Evolutionary conservation across 2,888 invertebrate species (phyloP).

Genomic region (Nomada fucata): DNA sequence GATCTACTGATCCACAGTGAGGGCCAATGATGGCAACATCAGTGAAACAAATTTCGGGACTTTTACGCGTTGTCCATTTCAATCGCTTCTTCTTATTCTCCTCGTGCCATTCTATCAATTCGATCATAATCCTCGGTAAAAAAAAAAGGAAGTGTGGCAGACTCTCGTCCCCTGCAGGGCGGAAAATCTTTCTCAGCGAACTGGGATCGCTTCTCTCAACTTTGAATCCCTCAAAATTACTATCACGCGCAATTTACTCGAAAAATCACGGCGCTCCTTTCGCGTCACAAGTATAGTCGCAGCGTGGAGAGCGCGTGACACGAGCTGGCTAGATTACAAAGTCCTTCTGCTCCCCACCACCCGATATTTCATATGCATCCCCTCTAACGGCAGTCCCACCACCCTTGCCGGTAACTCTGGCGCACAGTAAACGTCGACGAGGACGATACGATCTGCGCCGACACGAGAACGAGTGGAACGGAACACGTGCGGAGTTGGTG

Average conservation of each 20-base stretch:
- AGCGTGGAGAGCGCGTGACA: conserved; percentile 75
- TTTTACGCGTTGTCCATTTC: neutral
- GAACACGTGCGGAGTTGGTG: conserved; percentile 61
- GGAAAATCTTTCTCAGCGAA: too few relatives aligned
- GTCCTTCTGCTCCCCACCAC: conserved; percentile 73
- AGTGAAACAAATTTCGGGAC: neutral
- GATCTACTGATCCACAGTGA: neutral
- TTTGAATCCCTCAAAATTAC: too few relatives aligned
- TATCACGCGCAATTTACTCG: too few relatives aligned
- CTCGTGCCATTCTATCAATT: neutral
- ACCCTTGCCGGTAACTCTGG: conserved; percentile 49
- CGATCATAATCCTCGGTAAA: neutral
- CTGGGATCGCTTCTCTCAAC: too few relatives aligned
- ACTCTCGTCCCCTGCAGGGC: too few relatives aligned
- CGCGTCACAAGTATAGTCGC: conserved; percentile 60
- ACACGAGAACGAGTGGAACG: conserved; percentile 55
- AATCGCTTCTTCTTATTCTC: neutral
- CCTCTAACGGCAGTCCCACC: conserved; percentile 47
- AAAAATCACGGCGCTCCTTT: conserved; percentile 44
- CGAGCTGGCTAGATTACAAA: conserved; percentile 71
- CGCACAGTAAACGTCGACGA: conserved; percentile 46
- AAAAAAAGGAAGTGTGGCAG: neutral
- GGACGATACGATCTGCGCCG: conserved; percentile 51
- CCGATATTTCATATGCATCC: conserved; percentile 44
- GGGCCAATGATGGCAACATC: conserved; percentile 5